Percentiles rank a stretch among this genome's conserved stretches.
phyloP scores from a whole-genome alignment of 1,140 invertebrate genomes.

The Drosophila mayri region DNA sequence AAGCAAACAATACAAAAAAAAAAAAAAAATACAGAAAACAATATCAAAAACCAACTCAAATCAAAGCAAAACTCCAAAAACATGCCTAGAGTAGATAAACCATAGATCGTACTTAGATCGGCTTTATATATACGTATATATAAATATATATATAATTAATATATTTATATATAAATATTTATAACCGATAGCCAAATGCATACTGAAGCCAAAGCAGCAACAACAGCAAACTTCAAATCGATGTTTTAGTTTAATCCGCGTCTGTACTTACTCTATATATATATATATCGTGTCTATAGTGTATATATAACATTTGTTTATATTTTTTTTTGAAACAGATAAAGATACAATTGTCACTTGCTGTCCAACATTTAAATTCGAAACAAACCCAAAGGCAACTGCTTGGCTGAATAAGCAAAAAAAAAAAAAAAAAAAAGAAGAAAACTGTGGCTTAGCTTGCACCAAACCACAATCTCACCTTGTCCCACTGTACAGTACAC shows the following conservation, averaged over 20 bases:
- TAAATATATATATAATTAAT: slow-evolving; percentile 18
- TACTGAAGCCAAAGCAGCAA: slow-evolving; percentile 37
- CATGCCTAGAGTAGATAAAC: slow-evolving; percentile 52
- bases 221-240: slow-evolving; percentile 40
- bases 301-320: slow-evolving; percentile 25
- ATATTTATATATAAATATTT: slow-evolving; percentile 16
- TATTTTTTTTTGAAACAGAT: slow-evolving; percentile 12
- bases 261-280: slow-evolving; percentile 12
- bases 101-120: slow-evolving; percentile 46
- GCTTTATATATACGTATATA: slow-evolving; percentile 24
- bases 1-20: slow-evolving; percentile 62
- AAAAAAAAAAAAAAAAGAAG: neutral
- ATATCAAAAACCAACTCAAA: slow-evolving; percentile 32
- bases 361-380: slow-evolving; percentile 27
- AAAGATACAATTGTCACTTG: slow-evolving; percentile 21
- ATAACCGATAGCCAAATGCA: slow-evolving; percentile 25
- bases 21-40: slow-evolving; percentile 9
- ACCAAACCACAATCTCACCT: slow-evolving; percentile 42
- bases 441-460: slow-evolving; percentile 65
- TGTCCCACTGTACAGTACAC: slow-evolving; percentile 37
- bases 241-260: slow-evolving; percentile 55
- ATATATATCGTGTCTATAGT: slow-evolving; percentile 31
- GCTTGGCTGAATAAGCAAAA: slow-evolving; percentile 26
- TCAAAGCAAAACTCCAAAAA: slow-evolving; percentile 47
- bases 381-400: slow-evolving; percentile 24